Conservation (phyloP, 2,797 vertebrate species). For the Euthynnus affinis region DNA sequence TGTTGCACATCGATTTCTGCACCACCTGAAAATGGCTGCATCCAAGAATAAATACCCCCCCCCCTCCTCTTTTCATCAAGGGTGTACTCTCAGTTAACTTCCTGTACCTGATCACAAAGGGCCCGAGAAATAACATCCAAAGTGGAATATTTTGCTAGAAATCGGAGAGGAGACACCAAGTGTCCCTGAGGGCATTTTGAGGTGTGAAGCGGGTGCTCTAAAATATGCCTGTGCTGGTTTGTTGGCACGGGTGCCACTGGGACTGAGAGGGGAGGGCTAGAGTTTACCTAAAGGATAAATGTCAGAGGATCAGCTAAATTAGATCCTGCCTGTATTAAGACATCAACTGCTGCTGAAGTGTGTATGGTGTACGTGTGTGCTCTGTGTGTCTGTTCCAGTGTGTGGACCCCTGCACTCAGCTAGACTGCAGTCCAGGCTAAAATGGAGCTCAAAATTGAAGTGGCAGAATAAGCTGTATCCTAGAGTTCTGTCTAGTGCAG, state of each 20-base stretch:
- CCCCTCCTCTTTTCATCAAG: constrained; percentile 48
- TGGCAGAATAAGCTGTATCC: constrained; percentile 74
- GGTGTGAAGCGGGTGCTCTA: constrained; percentile 67
- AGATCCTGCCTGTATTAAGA: constrained; percentile 83
- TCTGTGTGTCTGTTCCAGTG: constrained; percentile 31
- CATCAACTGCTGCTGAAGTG: constrained; percentile 79
- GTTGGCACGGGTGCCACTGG: constrained; percentile 71
- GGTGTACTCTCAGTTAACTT: constrained; percentile 65
- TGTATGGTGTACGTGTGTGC: constrained; percentile 41
- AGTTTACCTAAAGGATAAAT: constrained; percentile 88
- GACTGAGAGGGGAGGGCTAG: constrained; percentile 60
- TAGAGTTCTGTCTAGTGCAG: constrained; percentile 72
- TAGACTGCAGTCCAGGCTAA: constrained; percentile 70
- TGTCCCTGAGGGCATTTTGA: constrained; percentile 70
- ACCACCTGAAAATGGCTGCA: constrained; percentile 60
- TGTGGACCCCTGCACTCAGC: constrained; percentile 67
- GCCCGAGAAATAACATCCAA: constrained; percentile 67
- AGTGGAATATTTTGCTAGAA: constrained; percentile 64
- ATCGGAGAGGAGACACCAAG: constrained; percentile 57
- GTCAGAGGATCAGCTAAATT: constrained; percentile 85
- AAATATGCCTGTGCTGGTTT: constrained; percentile 68
- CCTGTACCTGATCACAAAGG: constrained; percentile 69
- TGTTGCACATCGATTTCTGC: constrained; percentile 44
- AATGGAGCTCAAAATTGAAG: constrained; percentile 75
- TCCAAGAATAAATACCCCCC: constrained; percentile 58